phyloP scores from a whole-genome alignment of 2,113 vertebrate species.

The Equus przewalskii region DNA sequence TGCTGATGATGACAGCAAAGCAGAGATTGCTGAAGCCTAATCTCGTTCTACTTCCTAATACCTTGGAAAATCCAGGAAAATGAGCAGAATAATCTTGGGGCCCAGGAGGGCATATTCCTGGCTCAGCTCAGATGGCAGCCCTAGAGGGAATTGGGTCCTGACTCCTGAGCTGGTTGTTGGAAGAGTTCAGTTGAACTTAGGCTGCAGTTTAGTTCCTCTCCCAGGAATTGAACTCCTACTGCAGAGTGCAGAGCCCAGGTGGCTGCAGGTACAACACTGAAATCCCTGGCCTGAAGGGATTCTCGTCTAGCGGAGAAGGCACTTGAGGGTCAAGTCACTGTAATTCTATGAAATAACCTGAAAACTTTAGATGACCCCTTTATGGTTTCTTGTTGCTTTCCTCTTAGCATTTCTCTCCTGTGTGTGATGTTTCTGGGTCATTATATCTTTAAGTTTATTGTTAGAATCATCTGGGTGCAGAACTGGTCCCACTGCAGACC shows the following conservation, averaged over 20 bases:
- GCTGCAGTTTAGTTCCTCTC: background rate
- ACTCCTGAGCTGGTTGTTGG: background rate
- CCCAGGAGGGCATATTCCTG: background rate
- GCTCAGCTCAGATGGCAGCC: background rate
- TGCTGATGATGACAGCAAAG: background rate
- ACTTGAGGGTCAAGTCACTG: background rate
- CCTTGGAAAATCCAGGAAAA: background rate
- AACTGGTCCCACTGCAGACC: background rate
- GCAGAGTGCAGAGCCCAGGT: background rate
- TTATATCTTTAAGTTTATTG: background rate
- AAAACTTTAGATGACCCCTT: background rate
- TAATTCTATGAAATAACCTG: background rate
- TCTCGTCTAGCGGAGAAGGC: background rate
- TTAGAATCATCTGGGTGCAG: background rate
- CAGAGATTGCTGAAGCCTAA: background rate
- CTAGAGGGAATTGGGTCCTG: background rate
- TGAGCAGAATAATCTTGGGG: background rate
- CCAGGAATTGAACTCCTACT: background rate
- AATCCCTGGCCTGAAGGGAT: background rate
- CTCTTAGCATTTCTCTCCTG: background rate
- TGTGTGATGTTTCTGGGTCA: background rate
- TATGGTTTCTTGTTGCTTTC: background rate
- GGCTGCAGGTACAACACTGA: too few species aligned
- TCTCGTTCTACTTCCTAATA: background rate
- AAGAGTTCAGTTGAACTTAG: background rate